These are phyloP conservation scores for Eupelmus urozonus DNA, from an alignment of 2,888 invertebrate genomes.

Conservation along the genomic window DNA sequence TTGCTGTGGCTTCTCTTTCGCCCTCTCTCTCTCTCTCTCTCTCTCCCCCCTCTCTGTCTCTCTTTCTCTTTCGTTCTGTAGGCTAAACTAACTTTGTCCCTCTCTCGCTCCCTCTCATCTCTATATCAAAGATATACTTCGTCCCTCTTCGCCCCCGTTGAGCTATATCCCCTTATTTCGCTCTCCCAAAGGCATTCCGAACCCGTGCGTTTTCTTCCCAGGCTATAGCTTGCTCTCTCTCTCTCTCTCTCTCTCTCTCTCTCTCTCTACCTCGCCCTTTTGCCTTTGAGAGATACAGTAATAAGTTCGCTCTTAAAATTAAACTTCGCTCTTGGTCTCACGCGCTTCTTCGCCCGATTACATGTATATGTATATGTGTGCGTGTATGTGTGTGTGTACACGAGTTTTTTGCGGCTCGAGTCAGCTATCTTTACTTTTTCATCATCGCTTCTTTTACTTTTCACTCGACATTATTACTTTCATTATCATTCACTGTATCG, in stretches of 20 bases:
- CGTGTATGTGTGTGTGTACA: neutral
- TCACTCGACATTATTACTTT: slow-evolving; percentile 21
- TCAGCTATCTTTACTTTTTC: slow-evolving; percentile 16
- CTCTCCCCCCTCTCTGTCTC: neutral
- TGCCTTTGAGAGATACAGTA: neutral
- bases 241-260: neutral
- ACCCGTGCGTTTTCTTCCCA: too few species aligned
- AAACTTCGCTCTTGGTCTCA: slow-evolving; percentile 15
- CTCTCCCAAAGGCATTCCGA: slow-evolving; percentile 31
- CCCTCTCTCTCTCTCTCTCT: slow-evolving; percentile 9
- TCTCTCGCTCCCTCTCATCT: neutral
- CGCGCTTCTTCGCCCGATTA: neutral
- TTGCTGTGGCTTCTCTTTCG: slow-evolving; percentile 5
- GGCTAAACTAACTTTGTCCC: slow-evolving; percentile 43
- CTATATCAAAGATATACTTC: slow-evolving; percentile 48
- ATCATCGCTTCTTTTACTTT: slow-evolving; percentile 15
- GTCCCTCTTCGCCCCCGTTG: neutral
- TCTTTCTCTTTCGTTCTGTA: neutral
- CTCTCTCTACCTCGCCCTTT: neutral
- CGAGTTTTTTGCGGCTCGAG: neutral
- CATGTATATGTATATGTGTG: too few species aligned
- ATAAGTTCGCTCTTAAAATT: slow-evolving; percentile 23
- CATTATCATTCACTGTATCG: too few species aligned
- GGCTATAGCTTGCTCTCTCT: neutral
- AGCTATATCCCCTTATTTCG: slow-evolving; percentile 7